phyloP scores from a whole-genome alignment of 1,140 invertebrate genomes.

The Leptonema lineaticorne region DNA sequence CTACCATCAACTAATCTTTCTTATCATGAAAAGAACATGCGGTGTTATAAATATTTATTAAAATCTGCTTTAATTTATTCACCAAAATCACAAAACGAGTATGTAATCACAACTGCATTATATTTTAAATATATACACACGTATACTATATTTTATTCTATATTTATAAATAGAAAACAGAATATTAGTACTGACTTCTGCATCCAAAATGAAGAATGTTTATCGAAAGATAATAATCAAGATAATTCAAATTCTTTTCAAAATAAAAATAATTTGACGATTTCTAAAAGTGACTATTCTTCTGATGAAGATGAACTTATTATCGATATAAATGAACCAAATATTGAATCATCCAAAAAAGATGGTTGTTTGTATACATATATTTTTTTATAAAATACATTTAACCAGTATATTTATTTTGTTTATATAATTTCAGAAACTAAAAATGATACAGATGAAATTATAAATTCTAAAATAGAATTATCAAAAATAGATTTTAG shows the following conservation, averaged over 20 bases:
- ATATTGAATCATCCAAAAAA: constrained; percentile 11
- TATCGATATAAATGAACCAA: neutral
- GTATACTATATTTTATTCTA: neutral
- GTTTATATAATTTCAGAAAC: no score
- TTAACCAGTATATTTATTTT: no score
- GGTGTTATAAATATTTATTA: constrained; percentile 48
- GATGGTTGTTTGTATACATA: no score
- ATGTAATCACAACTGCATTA: neutral
- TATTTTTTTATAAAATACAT: no score
- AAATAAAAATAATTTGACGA: neutral
- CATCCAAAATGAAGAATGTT: neutral
- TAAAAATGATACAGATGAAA: no score
- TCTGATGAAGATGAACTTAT: neutral
- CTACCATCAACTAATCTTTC: constrained; percentile 46
- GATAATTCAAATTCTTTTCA: neutral
- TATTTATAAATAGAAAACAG: neutral
- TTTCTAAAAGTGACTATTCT: neutral
- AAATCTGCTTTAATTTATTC: constrained; percentile 36
- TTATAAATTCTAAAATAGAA: no score
- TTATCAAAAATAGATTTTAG: no score
- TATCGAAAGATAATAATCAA: no score
- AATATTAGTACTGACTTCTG: neutral
- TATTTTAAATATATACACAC: neutral
- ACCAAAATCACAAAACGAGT: neutral
- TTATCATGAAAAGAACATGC: constrained; percentile 46